Conservation (phyloP, 2,888 invertebrate genomes). For the Thecocarcelia acutangulata region DNA sequence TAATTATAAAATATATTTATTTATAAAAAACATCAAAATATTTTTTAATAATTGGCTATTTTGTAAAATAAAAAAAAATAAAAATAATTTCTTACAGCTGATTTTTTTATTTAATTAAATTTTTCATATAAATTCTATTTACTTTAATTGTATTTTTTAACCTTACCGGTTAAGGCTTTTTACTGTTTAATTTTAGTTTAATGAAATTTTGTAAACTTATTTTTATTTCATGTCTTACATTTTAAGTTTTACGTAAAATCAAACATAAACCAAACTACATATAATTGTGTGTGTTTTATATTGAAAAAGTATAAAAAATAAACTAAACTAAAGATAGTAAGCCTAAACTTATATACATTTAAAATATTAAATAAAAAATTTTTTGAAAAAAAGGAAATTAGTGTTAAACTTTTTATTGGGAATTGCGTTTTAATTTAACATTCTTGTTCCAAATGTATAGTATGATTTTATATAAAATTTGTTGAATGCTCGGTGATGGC, state of each 20-base stretch:
- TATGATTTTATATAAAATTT: too few relatives aligned
- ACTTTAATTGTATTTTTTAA: not conserved
- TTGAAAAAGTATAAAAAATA: constrained; percentile 62
- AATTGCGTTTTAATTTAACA: too few relatives aligned
- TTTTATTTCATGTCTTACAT: constrained; percentile 3
- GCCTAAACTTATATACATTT: constrained; percentile 67
- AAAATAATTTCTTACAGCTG: constrained; percentile 41
- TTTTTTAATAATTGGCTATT: constrained; percentile 48
- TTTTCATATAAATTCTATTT: too few relatives aligned
- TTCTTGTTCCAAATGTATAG: too few relatives aligned
- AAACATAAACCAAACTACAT: constrained; percentile 54
- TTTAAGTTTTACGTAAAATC: constrained; percentile 43
- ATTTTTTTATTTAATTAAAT: constrained; percentile 13
- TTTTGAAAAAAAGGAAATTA: constrained; percentile 28
- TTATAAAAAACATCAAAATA: constrained; percentile 27
- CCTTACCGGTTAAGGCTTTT: not conserved
- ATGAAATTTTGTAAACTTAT: constrained; percentile 19
- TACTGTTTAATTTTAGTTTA: constrained; percentile 35
- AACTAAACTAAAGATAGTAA: constrained; percentile 58
- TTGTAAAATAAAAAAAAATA: constrained; percentile 18
- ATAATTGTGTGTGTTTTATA: constrained; percentile 59
- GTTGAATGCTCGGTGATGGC: too few relatives aligned
- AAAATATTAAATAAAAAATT: constrained; percentile 58
- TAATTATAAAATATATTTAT: constrained; percentile 39
- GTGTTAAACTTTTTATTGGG: too few relatives aligned